Base-by-base conservation (phyloP, 2,888 invertebrate genomes). In the Chymomyza fuscimana region DNA sequence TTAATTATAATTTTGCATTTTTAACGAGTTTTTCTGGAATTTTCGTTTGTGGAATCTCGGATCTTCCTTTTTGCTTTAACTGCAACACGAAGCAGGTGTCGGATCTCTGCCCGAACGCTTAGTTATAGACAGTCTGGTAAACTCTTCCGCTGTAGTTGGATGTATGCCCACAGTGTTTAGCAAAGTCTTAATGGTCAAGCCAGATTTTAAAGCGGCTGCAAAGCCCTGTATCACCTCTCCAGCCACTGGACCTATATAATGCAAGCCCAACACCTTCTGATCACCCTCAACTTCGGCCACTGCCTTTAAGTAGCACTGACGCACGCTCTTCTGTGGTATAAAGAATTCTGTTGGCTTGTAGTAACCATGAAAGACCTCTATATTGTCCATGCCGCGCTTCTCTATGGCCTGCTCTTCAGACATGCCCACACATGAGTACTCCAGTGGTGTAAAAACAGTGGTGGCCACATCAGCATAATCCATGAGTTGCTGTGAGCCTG, bases 281-380 rank as follows among this genome's bases (percentile, higher is more conserved):
- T 96, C 94, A 1, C 93, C 94, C 65, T 93, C 93, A 62, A 94
- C 92, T 64, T 94, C 89, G 58, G 95, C 94, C 62, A 97, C 93
- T 0, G 96, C 95, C 93, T 99, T 99, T 69, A 96, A 93, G 92
- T 98, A 99, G 92, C 98, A 98, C 90, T 95, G 95, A 84, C 95
- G 94, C 84, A 96, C 95, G 88, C 95, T 96, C 77, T 96, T 95
- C 91, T 97, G 96, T 15, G 98, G 97, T 74, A 99, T 94, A 88
- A 97, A 97, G 93, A 97, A 98, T 93, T 99, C 99, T 1, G 98
- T 95, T 32, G 99, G 98, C 91, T 96, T 96, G 92, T 98, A 98
- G 91, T 95, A 97, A 32, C 96, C 96, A 92, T 99, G 98, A 92
- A 97, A 98, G 12, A 98, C 93, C 92, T 98, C 98, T 60, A 98